Evolutionary conservation across 1,140 invertebrate genomes (phyloP).

Genomic region (Eumaeus atala): DNA sequence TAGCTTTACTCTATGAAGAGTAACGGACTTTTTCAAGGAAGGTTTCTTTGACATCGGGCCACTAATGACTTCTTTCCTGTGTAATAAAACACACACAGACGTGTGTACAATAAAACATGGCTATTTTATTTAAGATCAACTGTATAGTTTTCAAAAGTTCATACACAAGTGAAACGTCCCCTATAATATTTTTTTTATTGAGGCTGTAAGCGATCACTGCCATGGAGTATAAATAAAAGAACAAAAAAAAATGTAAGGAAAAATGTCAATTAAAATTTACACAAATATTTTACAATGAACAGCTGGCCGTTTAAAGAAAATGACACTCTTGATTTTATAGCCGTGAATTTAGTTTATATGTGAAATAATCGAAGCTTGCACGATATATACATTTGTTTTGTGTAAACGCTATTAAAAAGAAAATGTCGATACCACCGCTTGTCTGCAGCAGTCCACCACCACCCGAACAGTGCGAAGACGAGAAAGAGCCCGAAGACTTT

Average conservation of each 20-base stretch:
- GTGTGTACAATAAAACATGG: too few species aligned
- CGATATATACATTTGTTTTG: not conserved
- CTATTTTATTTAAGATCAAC: too few species aligned
- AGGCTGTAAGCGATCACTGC: too few species aligned
- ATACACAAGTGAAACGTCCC: too few species aligned
- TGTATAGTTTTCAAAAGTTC: too few species aligned
- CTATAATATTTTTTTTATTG: too few species aligned
- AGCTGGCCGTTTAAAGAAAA: slow-evolving; percentile 23
- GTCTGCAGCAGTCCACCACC: slow-evolving; percentile 71
- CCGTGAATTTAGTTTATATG: slow-evolving; percentile 11
- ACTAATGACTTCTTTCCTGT: too few species aligned
- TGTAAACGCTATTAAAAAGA: slow-evolving; percentile 5
- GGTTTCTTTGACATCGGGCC: too few species aligned
- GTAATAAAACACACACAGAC: too few species aligned
- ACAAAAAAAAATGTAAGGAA: not conserved
- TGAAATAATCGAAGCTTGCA: not conserved
- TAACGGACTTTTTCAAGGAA: too few species aligned
- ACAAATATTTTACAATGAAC: slow-evolving; percentile 29
- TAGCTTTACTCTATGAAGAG: too few species aligned
- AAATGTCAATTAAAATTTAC: slow-evolving; percentile 6
- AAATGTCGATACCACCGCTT: slow-evolving; percentile 72
- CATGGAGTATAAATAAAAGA: too few species aligned
- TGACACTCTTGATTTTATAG: slow-evolving; percentile 6
- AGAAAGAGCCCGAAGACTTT: slow-evolving; percentile 64
- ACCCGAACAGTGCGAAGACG: slow-evolving; percentile 67